phyloP scores from a whole-genome alignment of 1,140 invertebrate species.

The Trichomalopsis sarcophagae region DNA sequence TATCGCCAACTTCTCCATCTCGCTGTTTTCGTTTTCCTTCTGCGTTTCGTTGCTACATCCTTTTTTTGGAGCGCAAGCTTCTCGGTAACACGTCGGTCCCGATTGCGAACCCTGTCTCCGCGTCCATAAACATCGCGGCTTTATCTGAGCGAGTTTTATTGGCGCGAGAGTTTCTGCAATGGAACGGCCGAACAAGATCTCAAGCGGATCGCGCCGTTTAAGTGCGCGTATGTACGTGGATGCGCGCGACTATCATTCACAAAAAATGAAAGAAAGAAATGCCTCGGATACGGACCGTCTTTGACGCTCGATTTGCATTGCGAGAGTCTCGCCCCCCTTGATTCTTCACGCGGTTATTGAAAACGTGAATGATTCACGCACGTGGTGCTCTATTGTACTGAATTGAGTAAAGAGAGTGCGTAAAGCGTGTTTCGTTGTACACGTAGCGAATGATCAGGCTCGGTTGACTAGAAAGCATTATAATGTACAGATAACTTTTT shows the following conservation, averaged over 20 bases:
- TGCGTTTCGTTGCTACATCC: background rate
- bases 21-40: background rate
- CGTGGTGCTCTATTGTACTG: too few species aligned
- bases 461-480: too few species aligned
- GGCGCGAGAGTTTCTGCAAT: slow-evolving; percentile 31
- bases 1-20: background rate
- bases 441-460: too few species aligned
- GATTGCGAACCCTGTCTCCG: slow-evolving; percentile 51
- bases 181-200: slow-evolving; percentile 41
- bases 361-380: too few species aligned
- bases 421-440: too few species aligned
- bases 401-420: too few species aligned
- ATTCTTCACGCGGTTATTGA: too few species aligned
- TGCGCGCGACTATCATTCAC: slow-evolving; percentile 23
- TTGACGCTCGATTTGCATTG: background rate
- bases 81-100: slow-evolving; percentile 46
- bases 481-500: too few species aligned
- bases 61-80: background rate
- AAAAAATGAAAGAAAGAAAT: background rate
- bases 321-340: too few species aligned
- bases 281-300: background rate
- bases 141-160: slow-evolving; percentile 68
- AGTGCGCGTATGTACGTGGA: background rate
- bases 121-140: slow-evolving; percentile 66
- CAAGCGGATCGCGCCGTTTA: slow-evolving; percentile 17